Base-by-base conservation (phyloP, 2,113 vertebrate species). In the Synodontis membranacea region DNA sequence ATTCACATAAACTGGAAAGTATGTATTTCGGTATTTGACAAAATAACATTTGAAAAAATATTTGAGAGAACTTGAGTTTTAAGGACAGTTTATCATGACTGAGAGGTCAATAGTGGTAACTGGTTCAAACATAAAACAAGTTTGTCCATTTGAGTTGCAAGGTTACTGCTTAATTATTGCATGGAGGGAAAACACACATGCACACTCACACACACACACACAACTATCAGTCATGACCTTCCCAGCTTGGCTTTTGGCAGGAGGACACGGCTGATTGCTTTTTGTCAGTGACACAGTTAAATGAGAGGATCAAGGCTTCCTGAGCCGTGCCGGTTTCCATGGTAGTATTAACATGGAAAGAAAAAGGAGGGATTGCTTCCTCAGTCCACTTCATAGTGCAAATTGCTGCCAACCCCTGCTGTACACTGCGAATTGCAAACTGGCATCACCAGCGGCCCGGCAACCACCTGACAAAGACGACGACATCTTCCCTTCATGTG, bases 261-360 rank as follows among this genome's bases (percentile, higher is more conserved):
- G 62, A 60, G 70, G 46, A 85, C 80, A 88, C 48, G 68, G 50
- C 21, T 68, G 70, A 80, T 82, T 9, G 31, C 48, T 84, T 83
- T 83, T 83, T 84, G 82, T 89, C 78, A 80, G 80, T 62, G 56
- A 85, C 84, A 70, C 66, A 42, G 39, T 74, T 88, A 86, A 88
- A 81, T 70, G 75, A 87, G 86, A 87, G 34, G 48, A 87, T 85
- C 87, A 87, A 78, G 70, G 42, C 62, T 89, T 58, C 75, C 80
- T 88, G 31, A 86, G 84, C 82, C 84, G 50, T 86, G 76, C 60
- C 76, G 31, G 87, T 90, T 91, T 85, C 89, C 87, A 89, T 88
- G 89, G 90, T 74, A 86, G 80, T 88, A 79, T 76, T 50, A 79
- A 76, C 60, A 58, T 46, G 48, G 60, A 74, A 70, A 58, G 68